Evolutionary conservation across 2,113 vertebrate species (phyloP).

Genomic region (Micronycteris hirsuta): DNA sequence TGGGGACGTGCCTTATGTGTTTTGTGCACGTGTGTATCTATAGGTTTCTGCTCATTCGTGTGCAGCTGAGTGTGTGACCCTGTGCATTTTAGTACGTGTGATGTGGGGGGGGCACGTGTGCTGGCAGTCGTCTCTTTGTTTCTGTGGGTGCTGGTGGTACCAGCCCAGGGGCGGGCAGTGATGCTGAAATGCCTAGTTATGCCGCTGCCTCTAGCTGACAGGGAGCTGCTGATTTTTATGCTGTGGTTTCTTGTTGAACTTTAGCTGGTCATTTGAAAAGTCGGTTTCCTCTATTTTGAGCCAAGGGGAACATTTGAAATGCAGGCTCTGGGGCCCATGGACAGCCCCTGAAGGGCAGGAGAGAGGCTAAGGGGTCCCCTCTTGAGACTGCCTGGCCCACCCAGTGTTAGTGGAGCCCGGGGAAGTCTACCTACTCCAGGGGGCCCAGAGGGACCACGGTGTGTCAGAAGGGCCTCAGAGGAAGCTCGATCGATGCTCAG

Average conservation of each 20-base stretch:
- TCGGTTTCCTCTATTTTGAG: constrained; percentile 32
- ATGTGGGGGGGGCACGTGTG: background rate
- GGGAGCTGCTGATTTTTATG: background rate
- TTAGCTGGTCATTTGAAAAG: constrained; percentile 49
- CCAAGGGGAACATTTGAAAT: background rate
- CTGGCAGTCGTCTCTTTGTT: background rate
- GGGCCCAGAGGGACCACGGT: background rate
- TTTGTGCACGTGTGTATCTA: background rate
- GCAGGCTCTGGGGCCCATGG: background rate
- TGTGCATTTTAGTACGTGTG: background rate
- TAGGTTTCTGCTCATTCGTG: background rate
- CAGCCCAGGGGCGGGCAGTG: background rate
- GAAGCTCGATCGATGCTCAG: background rate
- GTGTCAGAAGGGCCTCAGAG: background rate
- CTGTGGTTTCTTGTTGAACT: constrained; percentile 55
- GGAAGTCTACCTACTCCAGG: background rate
- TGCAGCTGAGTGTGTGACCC: background rate
- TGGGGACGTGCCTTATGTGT: background rate
- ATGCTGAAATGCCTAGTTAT: background rate
- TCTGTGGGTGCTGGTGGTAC: background rate
- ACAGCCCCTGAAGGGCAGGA: background rate
- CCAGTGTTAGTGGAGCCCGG: background rate
- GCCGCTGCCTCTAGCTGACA: background rate
- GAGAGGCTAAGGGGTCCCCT: background rate
- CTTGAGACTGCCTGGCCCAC: background rate